Evolutionary conservation across 2,888 invertebrate species (phyloP).

Genomic region (Cosmia pyralina): DNA sequence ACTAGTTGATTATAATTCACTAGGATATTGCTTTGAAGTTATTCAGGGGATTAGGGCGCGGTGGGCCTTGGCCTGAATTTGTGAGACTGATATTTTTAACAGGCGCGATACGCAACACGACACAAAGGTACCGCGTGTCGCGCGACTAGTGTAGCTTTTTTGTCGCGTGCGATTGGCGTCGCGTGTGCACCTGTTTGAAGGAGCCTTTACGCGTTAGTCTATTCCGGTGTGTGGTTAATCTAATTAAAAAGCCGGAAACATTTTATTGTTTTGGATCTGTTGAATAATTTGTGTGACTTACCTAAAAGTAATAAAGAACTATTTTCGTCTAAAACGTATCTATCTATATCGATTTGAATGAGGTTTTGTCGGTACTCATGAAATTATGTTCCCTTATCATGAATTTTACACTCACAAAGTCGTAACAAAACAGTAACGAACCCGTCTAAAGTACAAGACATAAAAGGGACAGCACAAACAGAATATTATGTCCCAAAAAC

Average conservation of each 20-base stretch:
- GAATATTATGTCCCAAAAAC: slow-evolving; percentile 50
- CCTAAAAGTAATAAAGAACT: not conserved
- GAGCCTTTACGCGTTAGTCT: not conserved
- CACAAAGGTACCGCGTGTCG: no score
- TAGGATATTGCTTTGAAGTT: slow-evolving; percentile 45
- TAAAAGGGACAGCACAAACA: slow-evolving; percentile 22
- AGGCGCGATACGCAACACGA: no score
- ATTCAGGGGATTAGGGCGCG: slow-evolving; percentile 5
- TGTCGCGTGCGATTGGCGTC: no score
- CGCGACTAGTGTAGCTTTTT: no score
- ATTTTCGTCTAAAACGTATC: not conserved
- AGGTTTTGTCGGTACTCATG: not conserved
- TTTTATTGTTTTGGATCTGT: no score
- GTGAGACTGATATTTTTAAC: no score
- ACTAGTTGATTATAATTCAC: slow-evolving; percentile 65
- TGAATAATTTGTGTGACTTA: no score
- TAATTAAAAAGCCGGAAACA: not conserved
- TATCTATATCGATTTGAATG: not conserved
- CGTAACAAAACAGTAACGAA: slow-evolving; percentile 2
- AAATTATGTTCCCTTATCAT: not conserved
- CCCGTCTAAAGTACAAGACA: slow-evolving; percentile 17
- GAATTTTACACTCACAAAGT: slow-evolving; percentile 3
- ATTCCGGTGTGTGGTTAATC: slow-evolving; percentile 1
- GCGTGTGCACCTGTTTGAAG: no score
- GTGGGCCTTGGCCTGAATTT: slow-evolving; percentile 32